Evolutionary conservation across 1,140 invertebrate species (phyloP), one percentile per base, ranked within the genome.

Genomic region (Hyposmocoma kahamanoa): DNA sequence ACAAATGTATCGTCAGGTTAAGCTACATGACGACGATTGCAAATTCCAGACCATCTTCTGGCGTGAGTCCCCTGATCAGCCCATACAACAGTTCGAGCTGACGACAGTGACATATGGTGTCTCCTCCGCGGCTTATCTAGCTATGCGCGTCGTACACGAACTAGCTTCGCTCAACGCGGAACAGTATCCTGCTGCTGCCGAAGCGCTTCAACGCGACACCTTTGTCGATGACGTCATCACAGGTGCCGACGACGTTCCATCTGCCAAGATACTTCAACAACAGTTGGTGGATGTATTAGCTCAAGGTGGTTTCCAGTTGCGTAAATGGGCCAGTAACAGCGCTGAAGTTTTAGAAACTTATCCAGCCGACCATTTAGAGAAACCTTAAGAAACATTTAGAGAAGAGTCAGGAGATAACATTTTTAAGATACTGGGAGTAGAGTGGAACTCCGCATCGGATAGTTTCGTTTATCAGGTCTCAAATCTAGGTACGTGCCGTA

Each of bases 181-280:
- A 0, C 22, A 50, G 1, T 53, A 42, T 41, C 49, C 34, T 18
- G 6, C 8, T 21, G 52, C 41, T 2, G 17, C 17, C 22, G 17
- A 42, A n/a, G 48, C 62, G 2, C 44, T 59, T 3, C 28, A 21
- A 20, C 20, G 54, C 3, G 53, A 62, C 10, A 55, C 67, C 22
- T 79, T 63, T 43, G 55, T 77, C 22, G 75, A 77, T 47, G 65
- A 79, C n/a, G n/a, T 26, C 24, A 26, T 26, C 24, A 26, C 24
- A 26, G 24, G 24, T 6, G 11, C 5, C 11, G 11, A 11, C 11
- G 24, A 26, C 11, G 5, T 26, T 11, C 5, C 24, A 26, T 26
- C 24, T 6, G 24, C 24, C 24, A 26, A 26, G 11, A 11, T 11
- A 6, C 11, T 26, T 5, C 24, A 26, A 11, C 24, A 26, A 11